Percentiles rank a stretch among this genome's conserved stretches.
Evolutionary conservation across 2,797 vertebrate species (phyloP).

Genomic region (Columba guinea): DNA sequence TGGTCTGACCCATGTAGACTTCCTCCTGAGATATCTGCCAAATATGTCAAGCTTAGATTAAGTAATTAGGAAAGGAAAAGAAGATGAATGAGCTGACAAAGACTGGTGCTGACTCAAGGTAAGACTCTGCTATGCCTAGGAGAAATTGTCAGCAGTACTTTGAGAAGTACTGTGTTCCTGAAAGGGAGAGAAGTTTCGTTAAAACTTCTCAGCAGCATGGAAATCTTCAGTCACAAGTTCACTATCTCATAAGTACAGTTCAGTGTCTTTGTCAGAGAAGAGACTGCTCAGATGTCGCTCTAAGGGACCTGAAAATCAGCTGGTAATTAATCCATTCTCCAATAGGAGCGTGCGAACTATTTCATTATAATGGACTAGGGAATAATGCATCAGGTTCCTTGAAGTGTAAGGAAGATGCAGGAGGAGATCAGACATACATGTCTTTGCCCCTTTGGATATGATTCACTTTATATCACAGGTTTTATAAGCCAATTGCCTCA

Average conservation of each 20-base stretch:
- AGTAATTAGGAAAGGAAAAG: background rate
- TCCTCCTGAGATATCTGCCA: background rate
- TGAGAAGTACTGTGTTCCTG: background rate
- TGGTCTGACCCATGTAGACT: background rate
- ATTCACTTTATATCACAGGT: background rate
- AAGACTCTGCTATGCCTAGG: background rate
- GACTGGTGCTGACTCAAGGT: background rate
- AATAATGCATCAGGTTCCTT: background rate
- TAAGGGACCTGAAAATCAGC: background rate
- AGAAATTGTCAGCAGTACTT: background rate
- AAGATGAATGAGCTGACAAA: background rate
- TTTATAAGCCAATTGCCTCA: background rate
- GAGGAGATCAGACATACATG: background rate
- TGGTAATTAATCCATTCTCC: rapidly evolving
- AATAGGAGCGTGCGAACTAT: background rate
- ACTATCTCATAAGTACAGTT: background rate
- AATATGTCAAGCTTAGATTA: background rate
- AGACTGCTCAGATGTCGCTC: background rate
- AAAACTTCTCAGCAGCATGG: background rate
- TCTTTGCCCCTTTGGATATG: background rate
- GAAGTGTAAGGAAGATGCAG: background rate
- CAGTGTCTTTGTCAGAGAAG: background rate
- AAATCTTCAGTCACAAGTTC: background rate
- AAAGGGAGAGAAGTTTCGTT: background rate
- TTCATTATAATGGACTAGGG: background rate